Conservation (phyloP, 1,140 invertebrate genomes). For the Octopus bimaculoides region DNA sequence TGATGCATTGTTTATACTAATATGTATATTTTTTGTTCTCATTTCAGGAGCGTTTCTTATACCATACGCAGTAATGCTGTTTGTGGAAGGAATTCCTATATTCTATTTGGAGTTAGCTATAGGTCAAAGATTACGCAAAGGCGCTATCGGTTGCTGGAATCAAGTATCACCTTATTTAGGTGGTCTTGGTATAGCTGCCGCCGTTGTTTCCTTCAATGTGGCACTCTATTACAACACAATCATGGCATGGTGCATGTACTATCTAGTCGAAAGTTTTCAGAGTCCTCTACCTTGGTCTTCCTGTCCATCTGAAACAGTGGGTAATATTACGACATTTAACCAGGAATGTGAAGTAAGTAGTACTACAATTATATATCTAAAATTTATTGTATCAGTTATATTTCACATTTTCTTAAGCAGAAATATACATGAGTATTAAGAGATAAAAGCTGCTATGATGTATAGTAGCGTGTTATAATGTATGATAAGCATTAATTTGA, state of each 20-base stretch:
- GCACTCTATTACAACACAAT: slow-evolving; percentile 99
- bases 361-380: too few species aligned
- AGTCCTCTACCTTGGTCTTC: slow-evolving; percentile 86
- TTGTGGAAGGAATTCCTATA: slow-evolving; percentile 44
- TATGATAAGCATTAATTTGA: too few species aligned
- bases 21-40: neutral
- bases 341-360: slow-evolving; percentile 34
- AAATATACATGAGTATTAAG: too few species aligned
- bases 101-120: slow-evolving; percentile 60
- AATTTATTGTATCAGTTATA: too few species aligned
- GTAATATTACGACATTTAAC: slow-evolving; percentile 29
- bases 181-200: slow-evolving; percentile 94
- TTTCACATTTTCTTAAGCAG: too few species aligned
- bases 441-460: too few species aligned
- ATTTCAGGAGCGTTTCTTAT: slow-evolving; percentile 41
- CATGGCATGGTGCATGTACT: slow-evolving; percentile 95
- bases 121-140: slow-evolving; percentile 52
- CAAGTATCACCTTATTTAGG: slow-evolving; percentile 41
- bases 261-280: slow-evolving; percentile 64
- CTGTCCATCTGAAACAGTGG: slow-evolving; percentile 59
- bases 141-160: slow-evolving; percentile 41
- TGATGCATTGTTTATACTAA: too few species aligned
- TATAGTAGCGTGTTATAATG: too few species aligned
- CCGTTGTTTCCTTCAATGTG: slow-evolving; percentile 94
- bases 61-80: slow-evolving; percentile 37